Conservation (phyloP, 2,797 vertebrate genomes). For the Zalophus californianus region DNA sequence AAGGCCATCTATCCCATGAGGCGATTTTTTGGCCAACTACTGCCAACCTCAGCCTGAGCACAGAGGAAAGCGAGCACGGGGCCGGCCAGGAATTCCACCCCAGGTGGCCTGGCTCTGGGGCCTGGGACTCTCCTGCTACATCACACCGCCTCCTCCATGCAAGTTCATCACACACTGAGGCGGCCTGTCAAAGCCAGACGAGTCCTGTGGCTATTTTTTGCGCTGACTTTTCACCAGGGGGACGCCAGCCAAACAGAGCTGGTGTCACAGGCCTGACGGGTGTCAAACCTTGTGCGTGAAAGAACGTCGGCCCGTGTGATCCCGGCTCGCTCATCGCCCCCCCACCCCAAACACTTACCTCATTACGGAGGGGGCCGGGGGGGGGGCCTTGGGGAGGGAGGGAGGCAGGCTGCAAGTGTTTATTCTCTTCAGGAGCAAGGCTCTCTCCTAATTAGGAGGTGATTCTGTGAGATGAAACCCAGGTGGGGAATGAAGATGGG, state of each 20-base stretch:
- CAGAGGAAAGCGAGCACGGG: neutral
- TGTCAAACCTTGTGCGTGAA: slow-evolving; percentile 80
- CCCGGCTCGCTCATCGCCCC: slow-evolving; percentile 7
- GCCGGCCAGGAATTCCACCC: neutral
- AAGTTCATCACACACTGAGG: slow-evolving; percentile 56
- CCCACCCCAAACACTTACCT: slow-evolving; percentile 78
- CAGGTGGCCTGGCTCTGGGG: neutral
- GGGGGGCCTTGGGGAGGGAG: neutral
- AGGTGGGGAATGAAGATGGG: slow-evolving; percentile 62
- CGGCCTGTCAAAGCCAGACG: slow-evolving; percentile 76
- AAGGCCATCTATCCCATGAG: neutral
- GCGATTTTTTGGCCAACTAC: neutral
- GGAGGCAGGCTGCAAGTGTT: slow-evolving; percentile 73
- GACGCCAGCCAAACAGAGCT: slow-evolving; percentile 77
- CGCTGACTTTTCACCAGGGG: slow-evolving; percentile 79
- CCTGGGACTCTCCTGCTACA: neutral
- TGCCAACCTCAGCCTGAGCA: neutral
- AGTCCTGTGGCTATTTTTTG: slow-evolving; percentile 80
- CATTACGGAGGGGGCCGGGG: slow-evolving; percentile 46
- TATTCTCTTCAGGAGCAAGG: slow-evolving; percentile 73
- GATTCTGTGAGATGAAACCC: slow-evolving; percentile 73
- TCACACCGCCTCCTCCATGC: neutral
- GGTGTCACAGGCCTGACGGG: slow-evolving; percentile 76
- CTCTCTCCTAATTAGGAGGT: slow-evolving; percentile 67
- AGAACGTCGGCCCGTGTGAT: slow-evolving; percentile 45